Evolutionary conservation across 2,888 invertebrate genomes (phyloP).

Genomic region (Diloba caeruleocephala): DNA sequence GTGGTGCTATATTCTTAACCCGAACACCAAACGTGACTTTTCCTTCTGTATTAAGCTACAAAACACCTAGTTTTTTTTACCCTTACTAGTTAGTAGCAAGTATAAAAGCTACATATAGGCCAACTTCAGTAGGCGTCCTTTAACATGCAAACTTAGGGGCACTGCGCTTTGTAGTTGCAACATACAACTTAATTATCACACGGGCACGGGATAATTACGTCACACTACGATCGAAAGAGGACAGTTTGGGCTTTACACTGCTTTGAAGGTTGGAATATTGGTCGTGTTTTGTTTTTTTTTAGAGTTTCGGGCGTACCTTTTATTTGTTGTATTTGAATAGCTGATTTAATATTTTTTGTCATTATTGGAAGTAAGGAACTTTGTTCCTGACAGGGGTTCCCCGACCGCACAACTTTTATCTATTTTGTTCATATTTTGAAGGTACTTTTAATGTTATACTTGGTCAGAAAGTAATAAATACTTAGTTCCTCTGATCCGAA

Average conservation of each 20-base stretch:
- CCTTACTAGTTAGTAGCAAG: conserved; percentile 26
- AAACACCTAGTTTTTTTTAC: conserved; percentile 29
- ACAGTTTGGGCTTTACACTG: conserved; percentile 35
- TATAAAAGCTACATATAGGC: conserved; percentile 39
- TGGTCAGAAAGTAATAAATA: too few relatives aligned
- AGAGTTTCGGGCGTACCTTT: too few relatives aligned
- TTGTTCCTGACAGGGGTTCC: too few relatives aligned
- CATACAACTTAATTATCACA: conserved; percentile 78
- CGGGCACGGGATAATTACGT: conserved; percentile 45
- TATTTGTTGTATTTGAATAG: too few relatives aligned
- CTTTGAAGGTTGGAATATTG: background rate
- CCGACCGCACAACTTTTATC: too few relatives aligned
- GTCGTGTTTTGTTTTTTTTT: background rate
- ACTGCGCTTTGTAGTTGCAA: conserved; percentile 70
- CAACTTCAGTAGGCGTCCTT: conserved; percentile 54
- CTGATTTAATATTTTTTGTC: too few relatives aligned
- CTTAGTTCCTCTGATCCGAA: too few relatives aligned
- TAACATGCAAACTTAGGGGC: conserved; percentile 73
- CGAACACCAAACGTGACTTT: background rate
- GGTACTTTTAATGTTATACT: too few relatives aligned
- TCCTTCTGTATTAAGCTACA: background rate
- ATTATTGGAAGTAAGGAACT: too few relatives aligned
- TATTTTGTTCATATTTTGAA: too few relatives aligned
- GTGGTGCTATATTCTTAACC: too few relatives aligned
- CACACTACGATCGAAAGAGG: conserved; percentile 48